These are phyloP conservation scores for Bostrychus sinensis DNA, from an alignment of 2,113 vertebrate genomes.

Conservation along the genomic window DNA sequence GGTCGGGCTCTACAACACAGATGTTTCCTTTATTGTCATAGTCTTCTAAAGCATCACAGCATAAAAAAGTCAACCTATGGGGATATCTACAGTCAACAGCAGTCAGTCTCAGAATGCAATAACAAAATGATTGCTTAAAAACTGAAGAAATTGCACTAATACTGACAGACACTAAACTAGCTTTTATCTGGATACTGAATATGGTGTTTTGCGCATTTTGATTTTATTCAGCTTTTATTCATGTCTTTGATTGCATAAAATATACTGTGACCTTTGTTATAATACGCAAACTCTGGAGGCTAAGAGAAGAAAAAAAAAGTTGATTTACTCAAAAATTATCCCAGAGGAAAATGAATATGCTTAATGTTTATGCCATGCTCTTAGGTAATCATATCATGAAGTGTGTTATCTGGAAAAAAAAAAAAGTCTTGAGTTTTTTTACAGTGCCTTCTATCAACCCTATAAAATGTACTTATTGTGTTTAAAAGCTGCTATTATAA, in stretches of 20 bases:
- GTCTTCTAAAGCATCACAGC: no score
- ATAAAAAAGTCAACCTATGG: no score
- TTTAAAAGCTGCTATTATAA: neutral
- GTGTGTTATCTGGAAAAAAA: neutral
- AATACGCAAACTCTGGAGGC: neutral
- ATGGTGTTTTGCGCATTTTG: neutral
- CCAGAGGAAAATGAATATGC: neutral
- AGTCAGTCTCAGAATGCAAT: no score
- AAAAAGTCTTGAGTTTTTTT: neutral
- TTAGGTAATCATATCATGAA: neutral
- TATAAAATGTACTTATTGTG: neutral
- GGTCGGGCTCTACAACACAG: no score
- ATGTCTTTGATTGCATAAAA: constrained; percentile 6
- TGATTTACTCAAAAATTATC: neutral
- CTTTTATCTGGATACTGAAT: neutral
- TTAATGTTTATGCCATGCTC: neutral
- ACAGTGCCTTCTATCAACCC: neutral
- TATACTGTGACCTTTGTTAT: constrained; percentile 7
- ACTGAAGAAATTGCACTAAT: neutral
- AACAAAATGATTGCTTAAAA: neutral
- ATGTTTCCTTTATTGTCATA: no score
- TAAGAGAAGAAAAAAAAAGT: neutral
- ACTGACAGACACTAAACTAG: neutral
- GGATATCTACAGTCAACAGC: no score
- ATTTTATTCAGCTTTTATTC: neutral